Conservation (phyloP, 2,888 invertebrate species). For the Sphaerophoria rueppellii region DNA sequence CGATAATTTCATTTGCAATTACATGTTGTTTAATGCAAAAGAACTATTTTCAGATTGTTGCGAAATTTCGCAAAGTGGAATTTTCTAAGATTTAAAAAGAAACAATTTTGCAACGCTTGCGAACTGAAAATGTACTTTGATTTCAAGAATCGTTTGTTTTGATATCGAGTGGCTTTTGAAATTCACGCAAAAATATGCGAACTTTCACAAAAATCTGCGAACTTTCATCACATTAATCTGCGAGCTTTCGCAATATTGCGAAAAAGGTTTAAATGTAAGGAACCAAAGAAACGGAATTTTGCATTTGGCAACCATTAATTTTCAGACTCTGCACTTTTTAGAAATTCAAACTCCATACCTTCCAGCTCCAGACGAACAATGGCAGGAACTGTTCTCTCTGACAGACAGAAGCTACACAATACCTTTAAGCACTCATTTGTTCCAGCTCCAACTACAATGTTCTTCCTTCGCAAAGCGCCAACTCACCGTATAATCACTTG, state of each 20-base stretch:
- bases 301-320: conserved; percentile 8
- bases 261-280: background rate
- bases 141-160: too few species aligned
- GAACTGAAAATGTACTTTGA: too few species aligned
- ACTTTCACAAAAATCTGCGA: background rate
- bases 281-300: background rate
- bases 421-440: conserved; percentile 27
- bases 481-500: conserved; percentile 58
- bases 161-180: too few species aligned
- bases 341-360: conserved; percentile 47
- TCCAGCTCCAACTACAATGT: conserved; percentile 10
- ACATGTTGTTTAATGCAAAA: too few species aligned
- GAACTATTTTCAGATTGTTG: too few species aligned
- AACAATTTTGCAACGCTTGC: too few species aligned
- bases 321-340: background rate
- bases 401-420: conserved; percentile 41
- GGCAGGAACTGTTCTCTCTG: conserved; percentile 1
- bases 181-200: too few species aligned
- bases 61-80: too few species aligned
- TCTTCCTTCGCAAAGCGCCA: background rate
- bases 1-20: too few species aligned
- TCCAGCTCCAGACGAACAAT: conserved; percentile 24
- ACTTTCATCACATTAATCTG: background rate
- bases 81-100: too few species aligned
- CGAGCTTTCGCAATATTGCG: background rate